Conservation (phyloP, 2,888 invertebrate species). For the Limnephilus lunatus region DNA sequence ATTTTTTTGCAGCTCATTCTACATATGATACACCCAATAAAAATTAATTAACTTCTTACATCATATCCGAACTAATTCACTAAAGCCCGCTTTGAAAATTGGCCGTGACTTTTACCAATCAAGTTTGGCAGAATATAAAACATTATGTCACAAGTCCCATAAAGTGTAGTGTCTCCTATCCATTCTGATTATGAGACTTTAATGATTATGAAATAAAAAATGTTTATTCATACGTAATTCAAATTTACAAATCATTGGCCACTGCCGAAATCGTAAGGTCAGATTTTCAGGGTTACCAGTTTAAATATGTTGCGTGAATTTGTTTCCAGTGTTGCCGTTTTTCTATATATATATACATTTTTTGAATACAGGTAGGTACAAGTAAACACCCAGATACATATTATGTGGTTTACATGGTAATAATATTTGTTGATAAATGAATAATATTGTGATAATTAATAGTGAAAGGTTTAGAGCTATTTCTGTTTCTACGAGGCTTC, state of each 20-base stretch:
- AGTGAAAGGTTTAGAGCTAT: not conserved
- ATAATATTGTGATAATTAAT: not conserved
- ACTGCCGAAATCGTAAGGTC: not conserved
- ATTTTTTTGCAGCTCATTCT: not conserved
- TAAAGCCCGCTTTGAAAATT: not conserved
- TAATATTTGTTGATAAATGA: not conserved
- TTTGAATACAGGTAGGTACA: not conserved
- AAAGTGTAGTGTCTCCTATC: not conserved
- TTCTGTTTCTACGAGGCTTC: too few species aligned
- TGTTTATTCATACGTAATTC: not conserved
- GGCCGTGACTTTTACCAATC: constrained; percentile 2
- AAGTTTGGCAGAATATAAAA: not conserved
- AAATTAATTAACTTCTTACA: not conserved
- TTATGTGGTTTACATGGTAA: not conserved
- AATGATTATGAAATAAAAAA: not conserved
- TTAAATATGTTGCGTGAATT: not conserved
- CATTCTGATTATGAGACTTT: not conserved
- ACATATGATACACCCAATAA: not conserved
- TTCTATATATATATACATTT: not conserved
- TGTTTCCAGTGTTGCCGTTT: not conserved
- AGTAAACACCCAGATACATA: not conserved
- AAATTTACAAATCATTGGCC: not conserved
- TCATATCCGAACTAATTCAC: not conserved
- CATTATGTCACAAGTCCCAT: not conserved
- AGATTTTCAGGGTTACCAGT: not conserved